A percentile compares a stretch with the other conserved stretches of the same genome.
Conservation (phyloP, 2,888 invertebrate genomes). For the Alentia gelatinosa region DNA sequence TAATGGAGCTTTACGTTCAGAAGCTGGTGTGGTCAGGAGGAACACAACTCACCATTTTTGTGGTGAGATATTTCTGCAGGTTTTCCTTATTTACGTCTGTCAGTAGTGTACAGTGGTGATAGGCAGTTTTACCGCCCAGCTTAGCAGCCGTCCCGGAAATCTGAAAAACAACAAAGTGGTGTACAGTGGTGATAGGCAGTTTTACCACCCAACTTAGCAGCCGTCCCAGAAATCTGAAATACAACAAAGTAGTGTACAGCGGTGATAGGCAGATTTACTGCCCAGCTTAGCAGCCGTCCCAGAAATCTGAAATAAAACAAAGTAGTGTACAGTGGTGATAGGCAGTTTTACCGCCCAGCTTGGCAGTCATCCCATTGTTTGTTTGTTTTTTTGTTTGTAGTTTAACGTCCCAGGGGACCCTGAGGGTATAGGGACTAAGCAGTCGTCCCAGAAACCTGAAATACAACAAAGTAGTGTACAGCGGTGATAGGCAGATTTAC, state of each 20-base stretch:
- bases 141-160: slow-evolving; percentile 98
- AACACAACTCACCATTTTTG: slow-evolving; percentile 12
- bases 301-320: slow-evolving; percentile 89
- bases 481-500: slow-evolving; percentile 96
- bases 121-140: slow-evolving; percentile 92
- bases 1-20: too few species aligned
- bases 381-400: too few species aligned
- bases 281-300: slow-evolving; percentile 97
- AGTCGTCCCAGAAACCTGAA: slow-evolving; percentile 96
- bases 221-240: slow-evolving; percentile 96
- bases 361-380: too few species aligned
- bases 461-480: slow-evolving; percentile 97
- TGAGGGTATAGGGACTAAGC: too few species aligned
- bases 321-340: slow-evolving; percentile 98
- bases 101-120: slow-evolving; percentile 97
- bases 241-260: slow-evolving; percentile 97
- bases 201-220: slow-evolving; percentile 92
- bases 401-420: too few species aligned
- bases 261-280: slow-evolving; percentile 95
- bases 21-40: too few species aligned
- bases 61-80: slow-evolving; percentile 45
- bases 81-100: slow-evolving; percentile 85
- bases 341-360: slow-evolving; percentile 91
- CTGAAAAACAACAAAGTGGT: slow-evolving; percentile 87
- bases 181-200: slow-evolving; percentile 99